Percentiles rank a stretch among this genome's conserved stretches.
These are phyloP conservation scores for Elgaria multicarinata DNA, from an alignment of 2,113 vertebrate species.

Conservation along the genomic window DNA sequence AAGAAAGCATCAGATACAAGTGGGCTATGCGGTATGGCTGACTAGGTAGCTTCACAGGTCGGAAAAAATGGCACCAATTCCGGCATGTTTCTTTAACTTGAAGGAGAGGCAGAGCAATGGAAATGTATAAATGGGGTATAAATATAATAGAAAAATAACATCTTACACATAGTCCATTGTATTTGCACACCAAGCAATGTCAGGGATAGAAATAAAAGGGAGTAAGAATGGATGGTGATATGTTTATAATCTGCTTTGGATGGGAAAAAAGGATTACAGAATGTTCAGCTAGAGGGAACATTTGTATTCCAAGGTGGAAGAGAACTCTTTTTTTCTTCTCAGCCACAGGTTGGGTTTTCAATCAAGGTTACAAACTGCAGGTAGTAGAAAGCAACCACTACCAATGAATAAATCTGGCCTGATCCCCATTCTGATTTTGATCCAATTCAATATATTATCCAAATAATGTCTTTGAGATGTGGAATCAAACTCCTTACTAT, in stretches of 20 bases:
- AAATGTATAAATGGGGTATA: neutral
- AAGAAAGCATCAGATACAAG: neutral
- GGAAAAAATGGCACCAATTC: neutral
- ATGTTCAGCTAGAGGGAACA: neutral
- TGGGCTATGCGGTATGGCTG: neutral
- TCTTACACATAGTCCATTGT: neutral
- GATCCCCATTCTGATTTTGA: neutral
- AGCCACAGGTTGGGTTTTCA: neutral
- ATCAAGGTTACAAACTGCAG: neutral
- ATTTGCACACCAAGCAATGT: neutral
- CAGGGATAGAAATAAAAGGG: neutral
- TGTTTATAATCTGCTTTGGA: neutral
- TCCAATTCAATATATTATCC: neutral
- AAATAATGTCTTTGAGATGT: neutral
- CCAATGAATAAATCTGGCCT: neutral
- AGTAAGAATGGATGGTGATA: neutral
- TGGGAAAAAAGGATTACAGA: neutral
- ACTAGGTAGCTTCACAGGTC: neutral
- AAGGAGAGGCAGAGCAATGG: neutral
- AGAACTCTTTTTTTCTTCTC: neutral
- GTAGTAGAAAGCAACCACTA: neutral
- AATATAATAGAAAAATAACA: neutral
- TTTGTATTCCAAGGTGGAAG: neutral
- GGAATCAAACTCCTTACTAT: neutral
- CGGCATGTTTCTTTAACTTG: neutral